Evolutionary conservation across 2,113 vertebrate species (phyloP), one percentile per base, ranked within the genome.

Genomic region (Anguilla japonica): DNA sequence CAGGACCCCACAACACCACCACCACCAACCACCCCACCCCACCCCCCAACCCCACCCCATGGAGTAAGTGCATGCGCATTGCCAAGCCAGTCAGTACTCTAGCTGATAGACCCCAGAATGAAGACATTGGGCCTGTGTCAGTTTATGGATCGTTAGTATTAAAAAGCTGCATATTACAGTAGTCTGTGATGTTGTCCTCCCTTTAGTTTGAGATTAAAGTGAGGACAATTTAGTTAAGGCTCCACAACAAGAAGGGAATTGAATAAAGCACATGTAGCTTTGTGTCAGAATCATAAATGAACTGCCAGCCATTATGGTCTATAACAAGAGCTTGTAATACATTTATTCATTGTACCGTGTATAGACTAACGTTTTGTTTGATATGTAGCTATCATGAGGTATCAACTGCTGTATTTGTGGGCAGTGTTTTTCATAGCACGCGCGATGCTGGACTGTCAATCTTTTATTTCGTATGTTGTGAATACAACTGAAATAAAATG

Each of bases 401-500:
- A 81, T 82, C 60, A 15, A 41, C 43, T 11, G 43, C 20, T 50
- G 41, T 82, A 82, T 50, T 50, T 78, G n/a, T 79, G 75, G 43
- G 71, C 22, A 84, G 67, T 80, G 79, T 80, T 41, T 78, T 20
- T 85, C 41, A 79, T n/a, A 67, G 50, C 50, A 26, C 67, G 67
- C 67, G 79, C 40, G 11, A 75, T 50, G 43, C 60, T 79, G 41
- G 26, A 79, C 43, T 78, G 18, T 67, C 53, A 26, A 85, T 79
- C 53, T 79, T 15, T 20, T 46, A 18, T 79, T 80, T 39, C 43
- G 80, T 14, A 34, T 82, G 13, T 34, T 7, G 43, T 82, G 46
- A 53, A 5, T 14, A 40, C 53, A 86, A 26, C 40, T 86, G 53
- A 86, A 86, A 86, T 86, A 86, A 86, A 34, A 86, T 46, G 79